Percentiles rank a stretch among this genome's conserved stretches.
Conservation (phyloP, 2,797 vertebrate genomes). For the Ceryle rudis region DNA sequence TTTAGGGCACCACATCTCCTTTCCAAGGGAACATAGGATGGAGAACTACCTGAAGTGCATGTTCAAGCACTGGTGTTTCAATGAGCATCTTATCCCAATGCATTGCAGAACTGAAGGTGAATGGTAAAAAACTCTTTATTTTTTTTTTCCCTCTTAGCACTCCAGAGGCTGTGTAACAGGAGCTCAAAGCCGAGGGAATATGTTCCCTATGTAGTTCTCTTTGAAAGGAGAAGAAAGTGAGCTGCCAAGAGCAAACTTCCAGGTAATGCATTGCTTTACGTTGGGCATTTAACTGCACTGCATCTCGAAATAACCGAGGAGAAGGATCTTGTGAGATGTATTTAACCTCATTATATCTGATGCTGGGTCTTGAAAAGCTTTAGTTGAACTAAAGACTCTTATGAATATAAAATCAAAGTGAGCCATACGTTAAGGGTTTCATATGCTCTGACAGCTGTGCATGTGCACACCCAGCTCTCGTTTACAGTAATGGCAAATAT, state of each 20-base stretch:
- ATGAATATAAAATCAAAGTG: slow-evolving; percentile 74
- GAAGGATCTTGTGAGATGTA: slow-evolving; percentile 45
- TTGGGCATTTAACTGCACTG: background rate
- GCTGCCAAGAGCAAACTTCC: slow-evolving; percentile 15
- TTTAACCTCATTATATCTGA: slow-evolving; percentile 63
- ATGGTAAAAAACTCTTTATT: background rate
- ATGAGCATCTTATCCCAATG: background rate
- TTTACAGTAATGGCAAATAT: slow-evolving; percentile 49
- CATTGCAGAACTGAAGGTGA: background rate
- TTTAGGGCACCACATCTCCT: background rate
- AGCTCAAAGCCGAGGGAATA: background rate
- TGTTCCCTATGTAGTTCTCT: background rate
- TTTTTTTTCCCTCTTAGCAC: background rate
- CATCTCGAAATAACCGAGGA: background rate
- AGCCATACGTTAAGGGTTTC: slow-evolving; percentile 57
- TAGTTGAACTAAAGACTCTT: slow-evolving; percentile 72
- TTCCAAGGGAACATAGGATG: background rate
- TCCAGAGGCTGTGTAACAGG: background rate
- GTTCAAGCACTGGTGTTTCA: background rate
- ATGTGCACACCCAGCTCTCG: slow-evolving; percentile 55
- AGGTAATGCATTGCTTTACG: background rate
- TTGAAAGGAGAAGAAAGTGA: background rate
- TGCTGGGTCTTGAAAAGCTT: slow-evolving; percentile 66
- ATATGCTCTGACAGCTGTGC: slow-evolving; percentile 64
- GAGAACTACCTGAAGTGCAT: background rate